Evolutionary conservation across 92 coral and sea anemone species (phyloP).

Genomic region (Siderastrea siderea): DNA sequence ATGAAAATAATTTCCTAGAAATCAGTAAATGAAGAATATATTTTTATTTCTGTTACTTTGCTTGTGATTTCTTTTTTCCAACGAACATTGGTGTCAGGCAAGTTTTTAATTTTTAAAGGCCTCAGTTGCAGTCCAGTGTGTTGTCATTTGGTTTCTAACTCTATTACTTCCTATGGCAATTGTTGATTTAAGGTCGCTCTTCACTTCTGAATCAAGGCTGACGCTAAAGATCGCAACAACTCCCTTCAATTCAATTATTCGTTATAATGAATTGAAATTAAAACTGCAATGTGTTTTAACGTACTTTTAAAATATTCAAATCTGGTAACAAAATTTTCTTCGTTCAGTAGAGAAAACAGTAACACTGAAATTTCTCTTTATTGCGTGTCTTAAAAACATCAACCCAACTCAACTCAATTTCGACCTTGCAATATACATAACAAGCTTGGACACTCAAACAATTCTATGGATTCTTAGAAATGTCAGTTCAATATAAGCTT

Average conservation of each 20-base stretch:
- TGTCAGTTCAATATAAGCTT: neutral
- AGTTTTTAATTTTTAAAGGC: constrained; percentile 26
- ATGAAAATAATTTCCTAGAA: neutral
- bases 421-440: neutral
- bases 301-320: neutral
- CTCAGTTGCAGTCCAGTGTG: constrained; percentile 35
- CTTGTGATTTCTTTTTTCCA: neutral
- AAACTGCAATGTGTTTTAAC: neutral
- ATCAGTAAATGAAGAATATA: neutral
- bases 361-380: neutral
- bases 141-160: constrained; percentile 32
- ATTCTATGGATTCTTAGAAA: neutral
- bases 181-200: constrained; percentile 32
- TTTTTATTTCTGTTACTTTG: neutral
- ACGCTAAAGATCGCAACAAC: neutral
- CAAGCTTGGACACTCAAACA: neutral
- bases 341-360: neutral
- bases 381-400: neutral
- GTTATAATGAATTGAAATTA: neutral
- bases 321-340: neutral
- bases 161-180: constrained; percentile 26
- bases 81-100: neutral
- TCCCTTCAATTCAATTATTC: neutral
- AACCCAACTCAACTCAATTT: no score
- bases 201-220: neutral